Percentiles rank a stretch among this genome's conserved stretches.
phyloP scores from a whole-genome alignment of 1,140 invertebrate species.

The Aphaenogaster floridana region DNA sequence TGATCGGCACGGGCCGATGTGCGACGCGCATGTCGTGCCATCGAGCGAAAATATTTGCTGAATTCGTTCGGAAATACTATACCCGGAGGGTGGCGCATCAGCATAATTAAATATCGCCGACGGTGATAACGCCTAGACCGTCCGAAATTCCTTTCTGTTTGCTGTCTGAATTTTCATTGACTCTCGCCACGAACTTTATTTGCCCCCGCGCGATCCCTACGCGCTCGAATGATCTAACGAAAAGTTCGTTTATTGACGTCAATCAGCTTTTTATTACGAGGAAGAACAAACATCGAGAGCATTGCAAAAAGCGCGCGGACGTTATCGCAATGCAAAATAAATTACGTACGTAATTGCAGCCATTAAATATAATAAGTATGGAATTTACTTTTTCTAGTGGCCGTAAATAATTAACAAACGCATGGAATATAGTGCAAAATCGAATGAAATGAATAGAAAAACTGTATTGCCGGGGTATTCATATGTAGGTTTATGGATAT shows the following conservation, averaged over 20 bases:
- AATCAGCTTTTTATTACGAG: constrained; percentile 18
- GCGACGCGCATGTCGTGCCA: constrained; percentile 12
- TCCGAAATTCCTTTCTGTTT: constrained; percentile 35
- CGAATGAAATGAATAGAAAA: constrained; percentile 1
- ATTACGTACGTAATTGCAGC: constrained; percentile 7
- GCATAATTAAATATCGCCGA: constrained; percentile 63
- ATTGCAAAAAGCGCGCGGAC: background rate
- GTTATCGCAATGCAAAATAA: constrained; percentile 16
- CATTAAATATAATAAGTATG: constrained; percentile 38
- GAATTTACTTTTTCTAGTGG: constrained; percentile 24
- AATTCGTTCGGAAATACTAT: constrained; percentile 62
- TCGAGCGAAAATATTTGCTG: constrained; percentile 65
- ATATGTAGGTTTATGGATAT: background rate
- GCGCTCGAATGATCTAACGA: background rate
- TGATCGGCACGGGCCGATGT: constrained; percentile 14
- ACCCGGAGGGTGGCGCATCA: constrained; percentile 51
- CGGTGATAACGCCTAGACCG: constrained; percentile 14
- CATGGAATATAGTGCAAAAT: background rate
- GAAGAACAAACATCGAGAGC: background rate
- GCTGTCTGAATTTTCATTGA: background rate
- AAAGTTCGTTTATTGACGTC: background rate
- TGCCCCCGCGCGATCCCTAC: background rate
- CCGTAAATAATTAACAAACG: constrained; percentile 27
- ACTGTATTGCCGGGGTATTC: background rate
- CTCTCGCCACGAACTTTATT: background rate